Evolutionary conservation across 1,140 invertebrate species (phyloP), one percentile per base, ranked within the genome.

Genomic region (Pemphigus obesinymphae): DNA sequence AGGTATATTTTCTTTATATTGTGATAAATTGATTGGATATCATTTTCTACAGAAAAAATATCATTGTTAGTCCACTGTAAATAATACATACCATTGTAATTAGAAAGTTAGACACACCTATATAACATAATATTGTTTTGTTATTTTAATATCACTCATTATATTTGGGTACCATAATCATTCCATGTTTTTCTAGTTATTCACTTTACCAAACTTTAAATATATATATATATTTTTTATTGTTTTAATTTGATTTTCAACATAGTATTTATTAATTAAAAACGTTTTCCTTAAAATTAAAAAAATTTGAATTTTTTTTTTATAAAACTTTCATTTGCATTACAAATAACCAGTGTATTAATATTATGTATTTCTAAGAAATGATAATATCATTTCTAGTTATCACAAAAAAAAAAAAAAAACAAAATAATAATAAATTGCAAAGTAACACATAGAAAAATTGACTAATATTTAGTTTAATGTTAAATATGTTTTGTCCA

Each of bases 1-100:
- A 78, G 75, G 50, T 78, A 61, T 63, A 63, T 80, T 61, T 80
- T 80, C 55, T 80, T n/a, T 31, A 45, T 63, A 45, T 61, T 80
- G 40, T 80, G 76, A 80, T 80, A 80, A 61, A 43, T 80, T 45
- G 15, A 80, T 80, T 20, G 5, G 40, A 43, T 45, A 78, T 31
- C 26, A 10, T 34, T n/a, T n/a, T n/a, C n/a, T n/a, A n/a, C n/a
- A 17, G 17, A 78, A 20, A 53, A 37, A 0, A 55, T 37, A 61
- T 61, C 29, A 63, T 17, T 70, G 43, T 43, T 15, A 23, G 23
- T 43, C 37, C n/a, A 45, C 17, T 70, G 68, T 70, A 70, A 70
- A 70, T 43, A 70, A 23, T 10, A 26, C 13, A 23, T 70, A 4
- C 20, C 34, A 68, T n/a, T 68, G 34, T 37, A 40, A 37, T 10